These are phyloP conservation scores for Aphis gossypii DNA, from an alignment of 1,140 invertebrate species.

Conservation along the genomic window DNA sequence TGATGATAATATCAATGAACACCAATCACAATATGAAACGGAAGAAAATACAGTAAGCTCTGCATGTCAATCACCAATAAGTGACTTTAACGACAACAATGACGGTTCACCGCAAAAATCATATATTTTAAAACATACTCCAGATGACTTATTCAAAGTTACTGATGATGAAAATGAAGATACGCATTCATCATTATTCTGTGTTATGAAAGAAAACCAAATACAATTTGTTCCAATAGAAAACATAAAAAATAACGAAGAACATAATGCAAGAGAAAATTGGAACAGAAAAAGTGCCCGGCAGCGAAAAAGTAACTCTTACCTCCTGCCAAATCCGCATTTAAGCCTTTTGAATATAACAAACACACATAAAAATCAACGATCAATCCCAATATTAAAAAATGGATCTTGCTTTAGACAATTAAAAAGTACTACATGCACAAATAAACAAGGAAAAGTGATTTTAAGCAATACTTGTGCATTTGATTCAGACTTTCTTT, in stretches of 20 bases:
- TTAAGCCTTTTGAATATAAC: not conserved
- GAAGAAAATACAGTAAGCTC: too few relatives aligned
- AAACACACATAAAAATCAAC: not conserved
- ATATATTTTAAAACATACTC: too few relatives aligned
- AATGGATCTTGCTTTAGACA: not conserved
- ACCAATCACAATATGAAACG: too few relatives aligned
- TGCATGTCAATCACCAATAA: too few relatives aligned
- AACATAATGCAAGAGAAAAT: not conserved
- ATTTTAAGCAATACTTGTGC: not conserved
- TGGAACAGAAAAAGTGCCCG: not conserved
- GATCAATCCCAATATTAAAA: not conserved
- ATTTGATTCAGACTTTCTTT: not conserved
- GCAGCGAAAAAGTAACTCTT: not conserved
- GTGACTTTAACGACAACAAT: too few relatives aligned
- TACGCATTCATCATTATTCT: too few relatives aligned
- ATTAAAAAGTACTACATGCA: not conserved
- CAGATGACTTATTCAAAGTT: too few relatives aligned
- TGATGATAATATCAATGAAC: too few relatives aligned
- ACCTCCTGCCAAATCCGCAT: not conserved
- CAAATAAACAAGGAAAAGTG: not conserved
- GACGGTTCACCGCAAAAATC: too few relatives aligned
- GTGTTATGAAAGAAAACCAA: too few relatives aligned
- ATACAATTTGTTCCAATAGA: too few relatives aligned
- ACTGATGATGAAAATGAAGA: too few relatives aligned
- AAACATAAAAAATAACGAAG: not conserved